phyloP scores from a whole-genome alignment of 1,140 invertebrate species.

The Pogonognathellus flavescens region DNA sequence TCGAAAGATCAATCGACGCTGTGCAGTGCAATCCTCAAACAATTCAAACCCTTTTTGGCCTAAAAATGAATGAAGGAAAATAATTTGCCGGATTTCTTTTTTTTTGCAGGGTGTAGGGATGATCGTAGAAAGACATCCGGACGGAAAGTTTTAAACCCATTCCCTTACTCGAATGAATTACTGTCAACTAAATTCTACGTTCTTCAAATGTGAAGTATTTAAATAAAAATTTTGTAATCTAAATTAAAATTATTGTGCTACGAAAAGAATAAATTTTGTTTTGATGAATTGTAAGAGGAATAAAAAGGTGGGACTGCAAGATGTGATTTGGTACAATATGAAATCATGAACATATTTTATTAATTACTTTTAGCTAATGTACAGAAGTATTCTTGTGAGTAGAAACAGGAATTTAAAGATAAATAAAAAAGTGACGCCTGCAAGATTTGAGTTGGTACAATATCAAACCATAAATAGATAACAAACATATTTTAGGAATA shows the following conservation, averaged over 20 bases:
- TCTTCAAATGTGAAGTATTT: background rate
- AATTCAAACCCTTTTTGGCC: background rate
- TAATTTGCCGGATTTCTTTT: slow-evolving; percentile 56
- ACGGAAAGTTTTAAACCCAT: slow-evolving; percentile 74
- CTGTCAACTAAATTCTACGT: background rate
- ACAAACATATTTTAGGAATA: slow-evolving; percentile 37
- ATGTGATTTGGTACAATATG: slow-evolving; percentile 9
- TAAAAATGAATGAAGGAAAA: slow-evolving; percentile 49
- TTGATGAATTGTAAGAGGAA: too few relatives aligned
- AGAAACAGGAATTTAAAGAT: background rate
- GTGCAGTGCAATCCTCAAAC: slow-evolving; percentile 52
- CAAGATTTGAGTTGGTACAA: background rate
- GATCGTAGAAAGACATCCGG: slow-evolving; percentile 94
- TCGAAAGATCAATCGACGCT: slow-evolving; percentile 55
- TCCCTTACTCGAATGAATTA: background rate
- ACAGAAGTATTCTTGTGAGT: background rate
- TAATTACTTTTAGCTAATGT: background rate
- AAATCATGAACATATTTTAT: slow-evolving; percentile 40
- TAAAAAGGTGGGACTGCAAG: too few relatives aligned
- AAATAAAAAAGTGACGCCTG: too few relatives aligned
- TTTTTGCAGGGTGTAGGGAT: slow-evolving; percentile 91
- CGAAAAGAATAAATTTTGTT: too few relatives aligned
- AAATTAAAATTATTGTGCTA: background rate
- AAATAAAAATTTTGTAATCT: slow-evolving; percentile 11
- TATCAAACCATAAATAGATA: slow-evolving; percentile 45